Percentiles rank a stretch among this genome's conserved stretches.
These are phyloP conservation scores for Omphaloscelis lunosa DNA, from an alignment of 2,888 invertebrate genomes.

Conservation along the genomic window DNA sequence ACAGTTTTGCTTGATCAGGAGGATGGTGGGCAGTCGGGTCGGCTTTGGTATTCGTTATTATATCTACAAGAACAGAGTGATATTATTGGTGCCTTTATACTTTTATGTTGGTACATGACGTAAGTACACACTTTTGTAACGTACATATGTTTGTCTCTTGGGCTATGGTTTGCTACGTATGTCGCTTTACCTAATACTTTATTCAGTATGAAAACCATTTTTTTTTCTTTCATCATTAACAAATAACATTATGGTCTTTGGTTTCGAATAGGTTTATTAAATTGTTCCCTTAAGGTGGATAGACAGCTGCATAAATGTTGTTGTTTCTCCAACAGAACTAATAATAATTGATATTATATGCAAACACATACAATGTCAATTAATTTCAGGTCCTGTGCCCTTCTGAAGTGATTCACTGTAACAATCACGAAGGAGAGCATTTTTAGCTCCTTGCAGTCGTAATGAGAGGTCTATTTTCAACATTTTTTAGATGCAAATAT, in stretches of 20 bases:
- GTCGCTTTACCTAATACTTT: slow-evolving; percentile 55
- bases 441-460: neutral
- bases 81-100: slow-evolving; percentile 70
- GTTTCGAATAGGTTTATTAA: slow-evolving; percentile 30
- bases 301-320: neutral
- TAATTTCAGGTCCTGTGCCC: neutral
- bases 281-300: neutral
- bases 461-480: neutral
- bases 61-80: slow-evolving; percentile 73
- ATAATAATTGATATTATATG: slow-evolving; percentile 14
- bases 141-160: slow-evolving; percentile 67
- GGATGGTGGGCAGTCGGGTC: slow-evolving; percentile 68
- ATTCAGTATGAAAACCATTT: slow-evolving; percentile 16
- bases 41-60: slow-evolving; percentile 77
- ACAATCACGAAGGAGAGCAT: neutral
- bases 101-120: slow-evolving; percentile 70
- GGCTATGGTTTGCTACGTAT: slow-evolving; percentile 55
- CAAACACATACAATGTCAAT: neutral
- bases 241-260: slow-evolving; percentile 22
- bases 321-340: slow-evolving; percentile 3
- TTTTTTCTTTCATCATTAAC: slow-evolving; percentile 34
- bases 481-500: neutral
- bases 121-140: slow-evolving; percentile 81
- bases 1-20: slow-evolving; percentile 78
- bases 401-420: neutral